Conservation (phyloP, 1,140 invertebrate species). For the Anastrepha obliqua region DNA sequence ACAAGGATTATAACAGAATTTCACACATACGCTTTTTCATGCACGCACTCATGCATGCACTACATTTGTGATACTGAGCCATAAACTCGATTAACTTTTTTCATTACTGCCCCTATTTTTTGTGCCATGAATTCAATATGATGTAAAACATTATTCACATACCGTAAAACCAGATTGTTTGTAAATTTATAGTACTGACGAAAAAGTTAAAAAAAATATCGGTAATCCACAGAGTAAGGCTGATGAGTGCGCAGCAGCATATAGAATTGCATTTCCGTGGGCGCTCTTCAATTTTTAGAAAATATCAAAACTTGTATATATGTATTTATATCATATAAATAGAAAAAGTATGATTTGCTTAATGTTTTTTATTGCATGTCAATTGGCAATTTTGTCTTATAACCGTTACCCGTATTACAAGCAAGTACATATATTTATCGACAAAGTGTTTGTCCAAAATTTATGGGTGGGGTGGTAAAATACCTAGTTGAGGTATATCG, state of each 20-base stretch:
- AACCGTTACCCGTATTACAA: no score
- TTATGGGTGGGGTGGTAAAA: no score
- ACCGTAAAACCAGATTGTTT: conserved; percentile 15
- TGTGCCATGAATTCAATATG: conserved; percentile 15
- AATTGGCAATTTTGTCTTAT: no score
- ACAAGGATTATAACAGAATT: not conserved
- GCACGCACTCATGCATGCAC: not conserved
- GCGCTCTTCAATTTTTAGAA: no score
- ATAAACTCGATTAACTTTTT: not conserved
- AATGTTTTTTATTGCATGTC: no score
- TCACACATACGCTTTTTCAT: not conserved
- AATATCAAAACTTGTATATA: no score
- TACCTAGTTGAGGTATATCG: no score
- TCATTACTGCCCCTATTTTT: not conserved
- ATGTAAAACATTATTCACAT: not conserved
- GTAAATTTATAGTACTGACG: not conserved
- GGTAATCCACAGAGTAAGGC: not conserved
- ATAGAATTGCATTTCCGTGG: not conserved
- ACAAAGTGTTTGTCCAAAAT: no score
- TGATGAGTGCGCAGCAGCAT: not conserved
- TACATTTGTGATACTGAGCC: not conserved
- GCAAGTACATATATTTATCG: no score
- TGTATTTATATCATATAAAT: no score
- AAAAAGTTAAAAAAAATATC: conserved; percentile 9
- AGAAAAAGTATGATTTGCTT: no score